These are phyloP conservation scores for Dallia pectoralis DNA, from an alignment of 2,797 vertebrate species.

Conservation along the genomic window DNA sequence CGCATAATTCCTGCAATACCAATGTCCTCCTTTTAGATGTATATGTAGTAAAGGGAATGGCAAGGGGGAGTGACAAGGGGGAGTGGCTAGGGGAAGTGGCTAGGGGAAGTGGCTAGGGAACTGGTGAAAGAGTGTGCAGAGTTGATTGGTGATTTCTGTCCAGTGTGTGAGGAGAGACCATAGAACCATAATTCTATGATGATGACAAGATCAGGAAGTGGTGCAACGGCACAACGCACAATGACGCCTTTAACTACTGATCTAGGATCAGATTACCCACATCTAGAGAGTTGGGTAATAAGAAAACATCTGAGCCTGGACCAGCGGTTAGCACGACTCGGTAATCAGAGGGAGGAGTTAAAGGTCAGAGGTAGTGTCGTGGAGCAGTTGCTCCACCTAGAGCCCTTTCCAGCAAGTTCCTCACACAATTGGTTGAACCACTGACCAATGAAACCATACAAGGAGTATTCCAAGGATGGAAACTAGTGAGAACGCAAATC, in stretches of 20 bases:
- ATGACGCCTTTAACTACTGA: conserved; percentile 36
- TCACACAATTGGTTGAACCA: neutral
- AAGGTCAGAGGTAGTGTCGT: conserved; percentile 16
- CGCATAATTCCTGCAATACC: neutral
- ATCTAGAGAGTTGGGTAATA: neutral
- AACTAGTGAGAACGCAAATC: neutral
- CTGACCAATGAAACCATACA: neutral
- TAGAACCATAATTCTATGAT: neutral
- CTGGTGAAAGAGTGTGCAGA: neutral
- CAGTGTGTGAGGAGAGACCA: neutral
- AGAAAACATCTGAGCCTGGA: conserved; percentile 39
- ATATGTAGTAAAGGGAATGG: neutral
- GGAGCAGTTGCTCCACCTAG: conserved; percentile 16
- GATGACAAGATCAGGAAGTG: conserved; percentile 2
- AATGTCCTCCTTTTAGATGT: neutral
- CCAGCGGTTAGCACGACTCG: conserved; percentile 28
- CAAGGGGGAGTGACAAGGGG: neutral
- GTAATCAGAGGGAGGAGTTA: conserved; percentile 31
- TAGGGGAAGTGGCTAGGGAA: neutral
- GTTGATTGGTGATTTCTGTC: neutral
- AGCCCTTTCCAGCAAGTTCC: conserved; percentile 65
- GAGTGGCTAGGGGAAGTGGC: neutral
- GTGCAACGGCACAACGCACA: neutral
- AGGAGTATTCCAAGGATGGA: neutral
- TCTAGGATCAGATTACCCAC: conserved; percentile 34